Conservation (phyloP, 92 coral and sea anemone genomes). For the Palythoa grandiflora region DNA sequence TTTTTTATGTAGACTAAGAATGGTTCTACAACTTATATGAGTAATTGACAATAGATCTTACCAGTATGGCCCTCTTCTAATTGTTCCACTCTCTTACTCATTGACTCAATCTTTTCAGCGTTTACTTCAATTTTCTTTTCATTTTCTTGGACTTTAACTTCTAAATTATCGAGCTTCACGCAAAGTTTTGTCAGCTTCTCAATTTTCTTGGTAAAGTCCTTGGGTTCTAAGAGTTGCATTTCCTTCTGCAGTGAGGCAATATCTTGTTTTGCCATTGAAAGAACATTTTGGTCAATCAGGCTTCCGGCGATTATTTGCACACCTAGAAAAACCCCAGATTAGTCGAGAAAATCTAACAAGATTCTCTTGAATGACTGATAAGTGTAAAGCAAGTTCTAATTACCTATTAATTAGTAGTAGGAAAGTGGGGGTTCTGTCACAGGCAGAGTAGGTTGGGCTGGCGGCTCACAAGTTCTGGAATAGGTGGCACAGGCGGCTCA, state of each 20-base stretch:
- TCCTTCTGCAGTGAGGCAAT: not conserved
- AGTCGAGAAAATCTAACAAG: too few relatives aligned
- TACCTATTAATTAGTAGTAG: too few relatives aligned
- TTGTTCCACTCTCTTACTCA: not conserved
- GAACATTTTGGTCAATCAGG: too few relatives aligned
- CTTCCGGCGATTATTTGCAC: too few relatives aligned
- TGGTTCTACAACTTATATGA: not conserved
- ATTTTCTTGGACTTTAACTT: not conserved
- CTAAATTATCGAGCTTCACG: not conserved
- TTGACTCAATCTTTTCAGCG: not conserved
- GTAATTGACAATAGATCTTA: not conserved
- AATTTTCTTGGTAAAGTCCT: not conserved
- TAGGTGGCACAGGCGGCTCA: too few relatives aligned
- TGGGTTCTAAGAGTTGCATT: not conserved
- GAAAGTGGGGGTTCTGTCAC: too few relatives aligned
- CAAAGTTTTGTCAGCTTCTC: not conserved
- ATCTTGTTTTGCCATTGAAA: not conserved
- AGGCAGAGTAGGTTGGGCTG: too few relatives aligned
- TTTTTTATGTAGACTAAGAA: not conserved
- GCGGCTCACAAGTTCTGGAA: too few relatives aligned
- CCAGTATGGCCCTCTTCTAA: not conserved
- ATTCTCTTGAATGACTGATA: too few relatives aligned
- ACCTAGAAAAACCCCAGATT: too few relatives aligned
- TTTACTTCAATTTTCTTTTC: not conserved
- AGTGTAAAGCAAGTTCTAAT: too few relatives aligned